Evolutionary conservation across 2,113 vertebrate species (phyloP), one percentile per base, ranked within the genome.

Genomic region (Hiodon alosoides): DNA sequence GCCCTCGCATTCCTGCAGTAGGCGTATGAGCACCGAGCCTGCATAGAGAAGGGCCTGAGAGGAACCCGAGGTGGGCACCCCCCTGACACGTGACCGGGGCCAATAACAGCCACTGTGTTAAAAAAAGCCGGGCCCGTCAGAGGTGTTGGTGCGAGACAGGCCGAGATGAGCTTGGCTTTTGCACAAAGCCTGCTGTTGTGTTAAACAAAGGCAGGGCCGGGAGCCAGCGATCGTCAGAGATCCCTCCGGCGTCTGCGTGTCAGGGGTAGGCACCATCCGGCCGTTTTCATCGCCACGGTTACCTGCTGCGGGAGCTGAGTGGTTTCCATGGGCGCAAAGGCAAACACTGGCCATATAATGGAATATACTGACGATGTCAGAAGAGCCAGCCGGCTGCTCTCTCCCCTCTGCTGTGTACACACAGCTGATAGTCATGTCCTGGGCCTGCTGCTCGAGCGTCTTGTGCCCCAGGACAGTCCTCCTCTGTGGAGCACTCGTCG

Each of bases 351-450:
- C 31, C 31, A 5, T 57, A 57, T 57, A 57, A 57, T 57, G 54
- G 54, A 10, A 10, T 31, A 57, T 57, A 5, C 54, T 57, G 54
- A 31, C 10, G 54, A 7, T 57, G 5, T 57, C 5, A 10, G 54
- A 10, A 57, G 54, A 10, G 54, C 5, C 10, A 10, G 52, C 14
- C 50, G 14, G 14, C 66, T 68, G 48, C 14, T 47, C 46, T 16
- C 52, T 31, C 1, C 31, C 64, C 64, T 3, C 31, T 31, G 5
- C 69, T 54, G 48, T 50, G 57, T 46, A 72, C 59, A 72, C 58
- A 62, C 71, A 62, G 59, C 71, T 72, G 71, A 50, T 55, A 51
- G 58, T 72, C 59, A 62, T 61, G 14, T 62, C 48, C 47, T 0
- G 11, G 11, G 8, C 58, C 59, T 31, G 31, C 31, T 2, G 31